phyloP scores from a whole-genome alignment of 2,113 vertebrate genomes.

The Sebastes schlegelii region DNA sequence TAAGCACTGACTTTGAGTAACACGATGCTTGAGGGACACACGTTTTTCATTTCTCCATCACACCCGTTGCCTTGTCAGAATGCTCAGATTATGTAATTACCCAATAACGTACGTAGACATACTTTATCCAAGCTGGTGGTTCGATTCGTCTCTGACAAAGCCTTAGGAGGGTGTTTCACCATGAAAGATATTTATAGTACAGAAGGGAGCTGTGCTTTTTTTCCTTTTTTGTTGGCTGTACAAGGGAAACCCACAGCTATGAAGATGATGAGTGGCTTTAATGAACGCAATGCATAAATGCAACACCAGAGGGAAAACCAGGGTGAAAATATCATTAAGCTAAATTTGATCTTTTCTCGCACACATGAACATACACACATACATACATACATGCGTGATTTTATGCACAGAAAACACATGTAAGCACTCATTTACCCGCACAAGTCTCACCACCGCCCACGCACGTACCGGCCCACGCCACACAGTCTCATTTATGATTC shows the following conservation, averaged over 20 bases:
- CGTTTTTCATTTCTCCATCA: slow-evolving; percentile 51
- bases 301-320: slow-evolving; percentile 48
- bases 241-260: slow-evolving; percentile 65
- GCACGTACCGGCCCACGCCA: not conserved
- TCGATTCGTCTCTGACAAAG: slow-evolving; percentile 59
- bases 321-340: slow-evolving; percentile 50
- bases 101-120: slow-evolving; percentile 36
- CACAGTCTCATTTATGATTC: slow-evolving; percentile 39
- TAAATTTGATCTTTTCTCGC: slow-evolving; percentile 40
- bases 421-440: slow-evolving; percentile 30
- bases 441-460: slow-evolving; percentile 9
- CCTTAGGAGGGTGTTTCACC: slow-evolving; percentile 62
- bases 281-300: slow-evolving; percentile 68
- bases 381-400: not conserved
- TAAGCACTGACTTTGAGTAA: slow-evolving; percentile 35
- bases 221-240: slow-evolving; percentile 11
- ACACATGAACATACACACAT: not conserved
- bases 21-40: slow-evolving; percentile 12
- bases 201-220: slow-evolving; percentile 23
- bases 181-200: slow-evolving; percentile 69
- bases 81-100: slow-evolving; percentile 67
- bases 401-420: not conserved
- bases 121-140: slow-evolving; percentile 53
- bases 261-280: slow-evolving; percentile 75
- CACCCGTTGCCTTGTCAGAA: slow-evolving; percentile 50